These are phyloP conservation scores for Origma solitaria DNA, from an alignment of 2,113 vertebrate genomes.

Conservation along the genomic window DNA sequence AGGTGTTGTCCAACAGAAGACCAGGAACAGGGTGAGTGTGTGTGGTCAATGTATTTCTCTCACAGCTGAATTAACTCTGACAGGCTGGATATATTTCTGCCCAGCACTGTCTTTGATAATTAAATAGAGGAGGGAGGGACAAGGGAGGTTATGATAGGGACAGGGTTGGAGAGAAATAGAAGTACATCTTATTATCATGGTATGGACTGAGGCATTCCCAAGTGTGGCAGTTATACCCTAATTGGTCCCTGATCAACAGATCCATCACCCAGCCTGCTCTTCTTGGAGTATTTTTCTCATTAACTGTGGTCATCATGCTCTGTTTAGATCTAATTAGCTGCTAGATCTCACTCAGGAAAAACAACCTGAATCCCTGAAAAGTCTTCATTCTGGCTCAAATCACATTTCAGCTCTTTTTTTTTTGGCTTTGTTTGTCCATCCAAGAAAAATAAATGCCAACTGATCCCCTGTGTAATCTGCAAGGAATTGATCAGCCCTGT, in stretches of 20 bases:
- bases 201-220: not conserved
- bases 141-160: not conserved
- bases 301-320: conserved; percentile 9
- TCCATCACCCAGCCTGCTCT: not conserved
- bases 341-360: not conserved
- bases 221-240: not conserved
- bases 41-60: not conserved
- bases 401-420: not conserved
- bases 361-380: not conserved
- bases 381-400: not conserved
- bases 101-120: not conserved
- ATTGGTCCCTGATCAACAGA: conserved; percentile 39
- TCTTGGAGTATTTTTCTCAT: conserved; percentile 25
- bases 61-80: not conserved
- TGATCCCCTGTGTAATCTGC: not conserved
- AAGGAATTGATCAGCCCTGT: not conserved
- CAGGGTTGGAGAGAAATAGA: not conserved
- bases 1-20: not conserved
- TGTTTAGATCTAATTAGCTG: conserved; percentile 18
- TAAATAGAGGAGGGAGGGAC: not conserved
- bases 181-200: not conserved
- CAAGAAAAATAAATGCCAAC: not conserved
- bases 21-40: not conserved
- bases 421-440: not conserved
- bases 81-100: not conserved